Conservation (phyloP, 2,113 vertebrate species). For the Dinomys branickii region DNA sequence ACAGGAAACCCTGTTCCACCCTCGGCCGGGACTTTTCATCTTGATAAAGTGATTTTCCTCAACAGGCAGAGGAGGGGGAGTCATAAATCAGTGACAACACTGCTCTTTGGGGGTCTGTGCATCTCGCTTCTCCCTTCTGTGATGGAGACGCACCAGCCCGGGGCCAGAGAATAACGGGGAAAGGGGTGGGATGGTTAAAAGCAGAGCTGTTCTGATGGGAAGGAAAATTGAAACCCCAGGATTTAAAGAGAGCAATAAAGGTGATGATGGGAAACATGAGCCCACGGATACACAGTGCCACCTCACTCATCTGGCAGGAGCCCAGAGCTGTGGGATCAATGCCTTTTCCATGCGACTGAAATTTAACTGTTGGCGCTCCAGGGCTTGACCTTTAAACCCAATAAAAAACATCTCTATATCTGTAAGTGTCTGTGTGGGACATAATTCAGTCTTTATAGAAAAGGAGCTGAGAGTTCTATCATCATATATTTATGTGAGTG, state of each 20-base stretch:
- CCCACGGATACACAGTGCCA: not conserved
- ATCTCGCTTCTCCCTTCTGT: not conserved
- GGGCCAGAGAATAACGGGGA: constrained; percentile 30
- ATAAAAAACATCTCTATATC: constrained; percentile 39
- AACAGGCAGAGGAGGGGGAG: constrained; percentile 47
- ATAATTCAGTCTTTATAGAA: constrained; percentile 28
- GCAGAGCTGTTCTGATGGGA: constrained; percentile 54
- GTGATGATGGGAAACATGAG: constrained; percentile 49
- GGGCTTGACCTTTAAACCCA: constrained; percentile 43
- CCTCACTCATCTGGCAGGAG: not conserved
- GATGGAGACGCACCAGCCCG: not conserved
- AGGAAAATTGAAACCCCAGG: constrained; percentile 77
- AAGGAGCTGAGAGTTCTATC: not conserved
- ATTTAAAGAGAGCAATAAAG: constrained; percentile 74
- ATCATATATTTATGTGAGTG: not conserved
- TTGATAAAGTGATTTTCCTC: constrained; percentile 78
- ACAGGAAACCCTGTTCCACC: constrained; percentile 44
- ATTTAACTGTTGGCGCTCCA: constrained; percentile 57
- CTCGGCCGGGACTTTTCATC: constrained; percentile 50
- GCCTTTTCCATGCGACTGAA: constrained; percentile 38
- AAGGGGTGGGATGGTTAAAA: constrained; percentile 23
- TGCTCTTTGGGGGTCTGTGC: constrained; percentile 54
- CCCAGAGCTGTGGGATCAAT: not conserved
- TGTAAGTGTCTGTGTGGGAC: not conserved
- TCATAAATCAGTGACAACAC: constrained; percentile 75